Evolutionary conservation across 2,113 vertebrate species (phyloP).

Genomic region (Monopterus albus): DNA sequence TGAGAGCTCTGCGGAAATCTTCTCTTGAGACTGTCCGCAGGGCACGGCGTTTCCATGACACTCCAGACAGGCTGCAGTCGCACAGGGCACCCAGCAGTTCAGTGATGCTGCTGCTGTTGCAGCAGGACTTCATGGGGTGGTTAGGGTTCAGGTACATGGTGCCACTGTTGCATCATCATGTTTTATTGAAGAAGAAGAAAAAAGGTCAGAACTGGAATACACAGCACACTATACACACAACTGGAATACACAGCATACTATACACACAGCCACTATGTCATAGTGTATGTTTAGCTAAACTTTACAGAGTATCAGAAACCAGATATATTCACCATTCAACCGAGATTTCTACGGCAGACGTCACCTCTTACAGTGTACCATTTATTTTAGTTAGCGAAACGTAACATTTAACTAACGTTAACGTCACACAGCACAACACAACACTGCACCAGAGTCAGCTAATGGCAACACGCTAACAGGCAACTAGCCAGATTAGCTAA

Average conservation of each 20-base stretch:
- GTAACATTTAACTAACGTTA: too few species aligned
- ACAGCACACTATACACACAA: too few species aligned
- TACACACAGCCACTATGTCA: too few species aligned
- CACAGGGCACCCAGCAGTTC: slow-evolving; percentile 90
- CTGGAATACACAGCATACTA: too few species aligned
- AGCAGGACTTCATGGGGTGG: slow-evolving; percentile 21
- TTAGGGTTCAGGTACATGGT: slow-evolving; percentile 43
- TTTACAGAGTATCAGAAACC: neutral
- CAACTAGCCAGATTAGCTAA: slow-evolving; percentile 10
- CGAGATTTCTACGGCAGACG: neutral
- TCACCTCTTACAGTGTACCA: too few species aligned
- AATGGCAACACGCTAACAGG: neutral
- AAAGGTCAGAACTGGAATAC: neutral
- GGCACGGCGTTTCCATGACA: slow-evolving; percentile 84
- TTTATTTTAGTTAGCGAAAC: neutral
- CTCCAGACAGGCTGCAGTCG: slow-evolving; percentile 84
- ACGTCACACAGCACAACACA: neutral
- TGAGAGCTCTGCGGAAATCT: slow-evolving; percentile 82
- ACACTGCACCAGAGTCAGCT: neutral
- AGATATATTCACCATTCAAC: neutral
- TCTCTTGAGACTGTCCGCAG: slow-evolving; percentile 79
- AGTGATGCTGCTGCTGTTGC: slow-evolving; percentile 84
- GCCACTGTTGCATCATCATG: slow-evolving; percentile 24
- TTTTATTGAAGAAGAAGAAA: slow-evolving; percentile 1
- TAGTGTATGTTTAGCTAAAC: neutral